Conservation (phyloP, 2,113 vertebrate genomes). For the Halichoerus grypus region DNA sequence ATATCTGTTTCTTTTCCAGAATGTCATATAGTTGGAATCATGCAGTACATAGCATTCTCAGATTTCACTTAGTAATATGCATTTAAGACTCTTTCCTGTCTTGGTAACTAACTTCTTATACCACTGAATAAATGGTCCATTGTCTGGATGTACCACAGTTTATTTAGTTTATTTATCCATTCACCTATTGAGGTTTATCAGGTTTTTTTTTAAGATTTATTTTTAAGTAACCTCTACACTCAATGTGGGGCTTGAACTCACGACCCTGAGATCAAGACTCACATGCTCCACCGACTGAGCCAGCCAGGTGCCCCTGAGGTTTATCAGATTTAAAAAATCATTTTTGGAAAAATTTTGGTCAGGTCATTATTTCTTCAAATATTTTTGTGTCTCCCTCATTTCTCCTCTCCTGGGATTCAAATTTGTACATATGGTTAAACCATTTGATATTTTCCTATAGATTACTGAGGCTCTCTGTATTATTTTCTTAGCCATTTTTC, state of each 20-base stretch:
- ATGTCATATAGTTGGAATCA: neutral
- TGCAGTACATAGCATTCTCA: neutral
- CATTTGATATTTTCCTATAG: neutral
- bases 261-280: neutral
- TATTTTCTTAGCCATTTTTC: constrained; percentile 36
- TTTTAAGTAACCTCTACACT: neutral
- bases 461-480: neutral
- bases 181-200: neutral
- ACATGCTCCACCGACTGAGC: neutral
- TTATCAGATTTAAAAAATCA: constrained; percentile 7
- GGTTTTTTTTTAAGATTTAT: neutral
- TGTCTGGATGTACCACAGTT: neutral
- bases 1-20: neutral
- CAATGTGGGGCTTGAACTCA: neutral
- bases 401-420: constrained; percentile 32
- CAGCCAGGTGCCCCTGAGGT: neutral
- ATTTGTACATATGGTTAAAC: neutral
- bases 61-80: neutral
- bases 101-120: constrained; percentile 1
- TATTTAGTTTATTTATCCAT: neutral
- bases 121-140: neutral
- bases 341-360: neutral
- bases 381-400: constrained; percentile 17
- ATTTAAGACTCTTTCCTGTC: neutral
- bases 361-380: constrained; percentile 47